Conservation (phyloP, 2,113 vertebrate species). For the Anolis sagrei region DNA sequence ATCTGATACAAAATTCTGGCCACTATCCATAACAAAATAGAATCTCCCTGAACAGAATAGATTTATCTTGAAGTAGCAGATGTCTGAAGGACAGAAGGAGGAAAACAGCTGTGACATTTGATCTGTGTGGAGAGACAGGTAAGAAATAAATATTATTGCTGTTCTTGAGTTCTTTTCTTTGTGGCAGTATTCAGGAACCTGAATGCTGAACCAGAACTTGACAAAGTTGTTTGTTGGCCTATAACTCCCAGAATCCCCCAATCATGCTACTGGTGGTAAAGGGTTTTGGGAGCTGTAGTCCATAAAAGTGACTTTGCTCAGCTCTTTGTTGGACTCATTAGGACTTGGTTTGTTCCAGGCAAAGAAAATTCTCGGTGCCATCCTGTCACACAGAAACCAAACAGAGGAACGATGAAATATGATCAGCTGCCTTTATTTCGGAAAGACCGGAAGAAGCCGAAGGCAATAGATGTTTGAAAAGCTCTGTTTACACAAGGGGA, state of each 20-base stretch:
- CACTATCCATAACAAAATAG: neutral
- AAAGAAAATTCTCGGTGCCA: neutral
- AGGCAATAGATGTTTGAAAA: slow-evolving; percentile 58
- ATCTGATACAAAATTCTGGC: too few species aligned
- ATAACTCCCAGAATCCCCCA: neutral
- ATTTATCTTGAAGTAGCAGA: neutral
- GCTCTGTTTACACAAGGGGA: slow-evolving; percentile 50
- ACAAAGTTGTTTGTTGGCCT: neutral
- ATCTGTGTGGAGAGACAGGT: too few species aligned
- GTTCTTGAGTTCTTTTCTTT: neutral
- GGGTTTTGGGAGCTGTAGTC: neutral
- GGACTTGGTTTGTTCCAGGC: too few species aligned
- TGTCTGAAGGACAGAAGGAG: too few species aligned
- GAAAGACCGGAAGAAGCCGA: neutral
- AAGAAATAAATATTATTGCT: too few species aligned
- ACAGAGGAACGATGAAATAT: neutral
- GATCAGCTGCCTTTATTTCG: slow-evolving; percentile 64
- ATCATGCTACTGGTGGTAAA: too few species aligned
- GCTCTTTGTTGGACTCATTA: neutral
- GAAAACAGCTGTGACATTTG: neutral
- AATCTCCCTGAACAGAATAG: too few species aligned
- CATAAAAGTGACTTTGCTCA: neutral
- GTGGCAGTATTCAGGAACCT: neutral
- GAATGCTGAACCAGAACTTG: neutral
- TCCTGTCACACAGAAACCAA: neutral